Evolutionary conservation across 64 coral and sea anemone species (phyloP), one percentile per base, ranked within the genome.

Genomic region (Pocillopora damicornis): DNA sequence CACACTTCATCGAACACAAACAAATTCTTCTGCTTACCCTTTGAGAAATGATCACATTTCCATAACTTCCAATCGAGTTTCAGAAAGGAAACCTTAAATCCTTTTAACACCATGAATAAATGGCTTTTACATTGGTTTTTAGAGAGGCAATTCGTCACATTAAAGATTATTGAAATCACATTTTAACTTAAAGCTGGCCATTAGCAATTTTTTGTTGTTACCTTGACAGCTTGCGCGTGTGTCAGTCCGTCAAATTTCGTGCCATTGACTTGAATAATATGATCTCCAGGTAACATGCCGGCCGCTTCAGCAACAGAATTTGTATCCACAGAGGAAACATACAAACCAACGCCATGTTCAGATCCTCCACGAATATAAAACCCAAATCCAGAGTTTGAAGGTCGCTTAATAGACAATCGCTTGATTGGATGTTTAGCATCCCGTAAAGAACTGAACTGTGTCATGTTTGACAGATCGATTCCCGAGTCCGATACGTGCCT

Each of bases 331-430:
- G 94, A 84, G 37, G 97, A 99, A 35, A 99, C 93, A 89, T 95
- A 99, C 72, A 99, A 89, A 14, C 93, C 97, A 77, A 99, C 84
- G 37, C 93, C 91, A 73, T 99, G 93, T 68, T 99, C 97, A 4
- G 97, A 89, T 34, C 97, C 97, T 63, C 97, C 97, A 11, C 97
- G 97, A 76, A 99, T 93, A 63, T 77, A 88, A 88, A 99, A 99
- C 9, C 97, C 97, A 95, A 92, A 99, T 56, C 93, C 91, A 14
- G 77, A 23, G 38, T 89, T 91, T 77, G 87, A 76, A 66, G 76
- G 74, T 61, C 94, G 94, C 77, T 96, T 96, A 26, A 96, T 14
- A 23, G 89, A 64, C 51, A 96, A 62, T 93, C 88, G 83, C 68
- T 91, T 89, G 51, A 93, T 87, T 15, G 94, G 94, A 61, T 93